Evolutionary conservation across 1,140 invertebrate species (phyloP).

Genomic region (Aphidius gifuensis): DNA sequence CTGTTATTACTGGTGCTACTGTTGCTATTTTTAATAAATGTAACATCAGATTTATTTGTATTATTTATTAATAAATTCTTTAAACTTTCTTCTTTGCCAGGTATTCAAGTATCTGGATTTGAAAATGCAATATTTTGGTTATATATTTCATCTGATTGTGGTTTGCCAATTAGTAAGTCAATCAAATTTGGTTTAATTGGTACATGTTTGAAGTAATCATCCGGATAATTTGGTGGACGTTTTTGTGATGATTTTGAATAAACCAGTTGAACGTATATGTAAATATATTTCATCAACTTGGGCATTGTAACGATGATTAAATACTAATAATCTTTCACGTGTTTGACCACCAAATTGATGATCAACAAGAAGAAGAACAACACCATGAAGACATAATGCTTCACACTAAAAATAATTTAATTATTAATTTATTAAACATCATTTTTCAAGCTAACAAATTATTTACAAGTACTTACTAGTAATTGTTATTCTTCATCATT

Average conservation of each 20-base stretch:
- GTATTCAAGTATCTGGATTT: constrained; percentile 73
- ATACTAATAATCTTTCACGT: constrained; percentile 88
- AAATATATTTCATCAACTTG: constrained; percentile 96
- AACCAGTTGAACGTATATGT: constrained; percentile 86
- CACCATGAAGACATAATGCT: constrained; percentile 88
- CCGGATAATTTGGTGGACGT: constrained; percentile 82
- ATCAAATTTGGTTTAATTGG: constrained; percentile 73
- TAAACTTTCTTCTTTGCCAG: constrained; percentile 43
- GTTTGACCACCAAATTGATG: constrained; percentile 83
- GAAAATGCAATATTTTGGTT: constrained; percentile 89
- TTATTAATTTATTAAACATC: constrained; percentile 24
- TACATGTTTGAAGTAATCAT: constrained; percentile 84
- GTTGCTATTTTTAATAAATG: constrained; percentile 74
- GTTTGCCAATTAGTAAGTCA: constrained; percentile 80
- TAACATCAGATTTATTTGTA: constrained; percentile 60
- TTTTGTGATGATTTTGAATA: constrained; percentile 60
- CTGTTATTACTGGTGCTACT: too few relatives aligned
- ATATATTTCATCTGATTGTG: constrained; percentile 94
- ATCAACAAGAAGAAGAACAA: constrained; percentile 89
- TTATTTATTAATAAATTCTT: constrained; percentile 45
- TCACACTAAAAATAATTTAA: constrained; percentile 73
- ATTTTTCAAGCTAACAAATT: constrained; percentile 54
- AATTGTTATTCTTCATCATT: constrained; percentile 94
- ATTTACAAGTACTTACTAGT: too few relatives aligned
- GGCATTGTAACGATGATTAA: constrained; percentile 89